phyloP scores from a whole-genome alignment of 2,797 vertebrate species.

The Tokudaia tokunoshimensis region DNA sequence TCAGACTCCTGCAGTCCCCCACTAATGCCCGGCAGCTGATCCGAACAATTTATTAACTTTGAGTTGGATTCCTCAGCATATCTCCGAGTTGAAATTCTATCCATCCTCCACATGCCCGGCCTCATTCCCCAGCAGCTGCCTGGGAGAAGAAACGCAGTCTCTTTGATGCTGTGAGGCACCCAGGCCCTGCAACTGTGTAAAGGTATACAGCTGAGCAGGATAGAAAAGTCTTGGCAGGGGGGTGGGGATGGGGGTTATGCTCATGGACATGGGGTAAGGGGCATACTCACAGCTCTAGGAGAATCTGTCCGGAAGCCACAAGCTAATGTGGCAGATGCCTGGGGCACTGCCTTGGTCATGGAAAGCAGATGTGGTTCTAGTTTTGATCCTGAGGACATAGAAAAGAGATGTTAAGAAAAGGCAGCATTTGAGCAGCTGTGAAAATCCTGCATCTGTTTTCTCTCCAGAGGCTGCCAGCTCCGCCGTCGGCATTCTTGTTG shows the following conservation, averaged over 20 bases:
- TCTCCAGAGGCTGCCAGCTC: background rate
- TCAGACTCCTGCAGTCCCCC: background rate
- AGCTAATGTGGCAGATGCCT: background rate
- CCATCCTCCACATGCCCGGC: background rate
- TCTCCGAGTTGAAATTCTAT: background rate
- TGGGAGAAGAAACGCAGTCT: background rate
- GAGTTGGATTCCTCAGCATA: background rate
- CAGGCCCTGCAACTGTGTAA: background rate
- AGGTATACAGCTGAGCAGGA: slow-evolving; percentile 67
- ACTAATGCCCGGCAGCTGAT: background rate
- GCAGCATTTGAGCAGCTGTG: background rate
- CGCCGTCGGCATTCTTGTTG: background rate
- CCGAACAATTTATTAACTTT: background rate
- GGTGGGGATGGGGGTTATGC: background rate
- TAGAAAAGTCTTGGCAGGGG: slow-evolving; percentile 66
- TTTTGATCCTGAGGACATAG: background rate
- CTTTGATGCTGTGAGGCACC: background rate
- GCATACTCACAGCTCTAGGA: slow-evolving; percentile 70
- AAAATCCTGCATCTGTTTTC: background rate
- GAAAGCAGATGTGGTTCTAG: slow-evolving; percentile 52
- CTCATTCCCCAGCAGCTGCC: background rate
- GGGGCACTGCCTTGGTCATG: background rate
- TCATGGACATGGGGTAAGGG: slow-evolving; percentile 38
- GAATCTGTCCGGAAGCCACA: slow-evolving; percentile 64
- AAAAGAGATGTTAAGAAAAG: background rate